Percentiles rank a stretch among this genome's conserved stretches.
Conservation (phyloP, 2,113 vertebrate species). For the Macrotus californicus region DNA sequence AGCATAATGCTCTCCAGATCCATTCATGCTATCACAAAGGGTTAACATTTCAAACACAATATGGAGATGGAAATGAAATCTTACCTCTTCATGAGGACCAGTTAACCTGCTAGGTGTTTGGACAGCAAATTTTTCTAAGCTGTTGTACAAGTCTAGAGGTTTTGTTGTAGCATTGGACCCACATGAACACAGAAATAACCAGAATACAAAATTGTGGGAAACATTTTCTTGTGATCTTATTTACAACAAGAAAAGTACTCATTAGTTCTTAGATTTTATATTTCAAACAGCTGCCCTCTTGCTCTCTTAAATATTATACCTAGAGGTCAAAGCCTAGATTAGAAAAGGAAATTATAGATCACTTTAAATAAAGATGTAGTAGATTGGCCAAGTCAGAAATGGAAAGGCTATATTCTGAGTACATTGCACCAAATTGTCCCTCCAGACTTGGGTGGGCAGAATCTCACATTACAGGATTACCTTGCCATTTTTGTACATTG, state of each 20-base stretch:
- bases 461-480: neutral
- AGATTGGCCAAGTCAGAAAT: slow-evolving; percentile 4
- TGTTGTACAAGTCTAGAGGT: neutral
- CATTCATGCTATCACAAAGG: no score
- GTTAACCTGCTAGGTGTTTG: neutral
- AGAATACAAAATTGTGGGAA: neutral
- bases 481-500: slow-evolving; percentile 9
- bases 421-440: neutral
- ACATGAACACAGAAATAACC: neutral
- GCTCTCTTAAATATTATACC: neutral
- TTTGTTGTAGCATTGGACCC: neutral
- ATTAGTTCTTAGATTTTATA: neutral
- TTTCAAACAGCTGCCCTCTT: neutral
- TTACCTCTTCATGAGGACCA: neutral
- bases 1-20: no score
- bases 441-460: neutral
- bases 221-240: neutral
- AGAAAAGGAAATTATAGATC: slow-evolving; percentile 38
- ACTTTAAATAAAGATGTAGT: neutral
- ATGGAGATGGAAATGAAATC: neutral
- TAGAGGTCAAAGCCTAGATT: neutral
- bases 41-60: neutral
- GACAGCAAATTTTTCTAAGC: neutral
- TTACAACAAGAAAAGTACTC: neutral
- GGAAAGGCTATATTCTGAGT: slow-evolving; percentile 39